These are phyloP conservation scores for Rhizomys pruinosus DNA, from an alignment of 2,113 vertebrate genomes.

Conservation along the genomic window DNA sequence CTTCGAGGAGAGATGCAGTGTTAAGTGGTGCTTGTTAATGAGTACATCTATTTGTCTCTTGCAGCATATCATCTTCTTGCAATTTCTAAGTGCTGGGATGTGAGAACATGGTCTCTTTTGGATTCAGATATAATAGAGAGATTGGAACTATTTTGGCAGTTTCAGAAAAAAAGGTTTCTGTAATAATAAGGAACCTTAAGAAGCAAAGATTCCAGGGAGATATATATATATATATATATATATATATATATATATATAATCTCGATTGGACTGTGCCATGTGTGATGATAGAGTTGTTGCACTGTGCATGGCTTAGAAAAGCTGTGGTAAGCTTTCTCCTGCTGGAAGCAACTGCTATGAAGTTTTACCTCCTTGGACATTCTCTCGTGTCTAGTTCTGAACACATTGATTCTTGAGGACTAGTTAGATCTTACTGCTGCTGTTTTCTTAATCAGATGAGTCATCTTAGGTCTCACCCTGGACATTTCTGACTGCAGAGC, in stretches of 20 bases:
- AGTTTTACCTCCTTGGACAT: neutral
- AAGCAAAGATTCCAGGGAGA: neutral
- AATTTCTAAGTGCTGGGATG: neutral
- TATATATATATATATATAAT: too few species aligned
- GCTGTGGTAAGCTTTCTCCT: neutral
- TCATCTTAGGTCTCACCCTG: neutral
- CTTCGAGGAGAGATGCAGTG: neutral
- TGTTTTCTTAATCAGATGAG: neutral
- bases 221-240: too few species aligned
- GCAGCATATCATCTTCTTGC: neutral
- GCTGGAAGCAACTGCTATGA: neutral
- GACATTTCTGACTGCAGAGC: slow-evolving; percentile 25
- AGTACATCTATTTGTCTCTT: neutral
- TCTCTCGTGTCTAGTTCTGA: neutral
- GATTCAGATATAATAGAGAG: neutral
- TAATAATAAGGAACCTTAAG: slow-evolving; percentile 27
- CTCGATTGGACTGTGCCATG: neutral
- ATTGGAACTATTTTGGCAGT: slow-evolving; percentile 4
- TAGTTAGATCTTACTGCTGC: slow-evolving; percentile 14
- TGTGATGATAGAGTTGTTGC: neutral
- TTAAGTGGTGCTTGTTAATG: neutral
- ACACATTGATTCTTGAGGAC: neutral
- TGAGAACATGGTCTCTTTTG: slow-evolving; percentile 4
- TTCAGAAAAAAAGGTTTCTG: slow-evolving; percentile 31
- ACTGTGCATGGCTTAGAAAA: neutral